Evolutionary conservation across 2,797 vertebrate species (phyloP).

Genomic region (Leontocebus nigricollis): DNA sequence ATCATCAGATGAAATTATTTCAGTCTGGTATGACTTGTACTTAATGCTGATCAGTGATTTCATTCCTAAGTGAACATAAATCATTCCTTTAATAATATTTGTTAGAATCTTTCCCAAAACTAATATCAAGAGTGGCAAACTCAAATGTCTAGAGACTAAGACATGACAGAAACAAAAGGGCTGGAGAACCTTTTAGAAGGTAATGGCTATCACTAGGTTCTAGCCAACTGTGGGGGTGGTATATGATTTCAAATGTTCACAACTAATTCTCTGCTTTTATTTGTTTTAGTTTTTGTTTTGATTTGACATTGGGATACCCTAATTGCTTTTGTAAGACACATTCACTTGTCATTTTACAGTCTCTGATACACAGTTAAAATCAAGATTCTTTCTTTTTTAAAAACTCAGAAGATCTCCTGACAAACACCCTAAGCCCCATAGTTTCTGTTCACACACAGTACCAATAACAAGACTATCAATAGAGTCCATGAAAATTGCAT

Average conservation of each 20-base stretch:
- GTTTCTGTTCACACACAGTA: background rate
- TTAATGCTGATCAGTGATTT: conserved; percentile 55
- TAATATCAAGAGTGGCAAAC: conserved; percentile 36
- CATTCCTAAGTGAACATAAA: conserved; percentile 56
- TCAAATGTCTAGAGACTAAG: conserved; percentile 17
- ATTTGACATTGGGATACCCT: background rate
- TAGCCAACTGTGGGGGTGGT: background rate
- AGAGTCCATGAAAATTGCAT: background rate
- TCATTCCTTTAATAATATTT: conserved; percentile 65
- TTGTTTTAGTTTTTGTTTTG: background rate
- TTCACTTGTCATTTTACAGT: background rate
- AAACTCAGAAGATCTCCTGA: background rate
- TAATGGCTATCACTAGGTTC: background rate
- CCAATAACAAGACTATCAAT: background rate
- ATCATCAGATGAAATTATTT: conserved; percentile 66
- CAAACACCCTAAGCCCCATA: rapidly evolving
- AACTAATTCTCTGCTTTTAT: background rate
- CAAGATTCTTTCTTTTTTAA: background rate
- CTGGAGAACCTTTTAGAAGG: background rate
- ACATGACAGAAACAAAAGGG: background rate
- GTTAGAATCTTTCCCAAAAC: conserved; percentile 41
- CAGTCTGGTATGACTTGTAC: conserved; percentile 49
- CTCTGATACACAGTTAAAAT: background rate
- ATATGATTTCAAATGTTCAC: background rate
- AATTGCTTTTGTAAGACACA: background rate